phyloP scores from a whole-genome alignment of 2,888 invertebrate species.

The Dolichomitus sp. region DNA sequence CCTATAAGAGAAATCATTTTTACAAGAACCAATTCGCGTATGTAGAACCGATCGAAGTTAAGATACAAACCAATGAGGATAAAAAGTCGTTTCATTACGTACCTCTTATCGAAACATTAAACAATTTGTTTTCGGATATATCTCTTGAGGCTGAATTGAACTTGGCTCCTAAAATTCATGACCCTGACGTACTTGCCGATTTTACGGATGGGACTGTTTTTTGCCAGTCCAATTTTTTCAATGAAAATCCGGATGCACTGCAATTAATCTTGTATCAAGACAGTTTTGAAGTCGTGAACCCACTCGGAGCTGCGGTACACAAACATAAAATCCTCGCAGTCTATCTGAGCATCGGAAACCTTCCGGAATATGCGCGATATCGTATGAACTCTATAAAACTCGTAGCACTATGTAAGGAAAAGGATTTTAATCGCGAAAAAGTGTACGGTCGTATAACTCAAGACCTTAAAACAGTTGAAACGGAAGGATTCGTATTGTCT shows the following conservation, averaged over 20 bases:
- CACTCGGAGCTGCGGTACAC: conserved; percentile 63
- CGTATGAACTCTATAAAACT: conserved; percentile 67
- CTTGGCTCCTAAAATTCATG: conserved; percentile 9
- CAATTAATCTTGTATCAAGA: conserved; percentile 70
- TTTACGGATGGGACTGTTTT: conserved; percentile 71
- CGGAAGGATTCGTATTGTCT: conserved; percentile 56
- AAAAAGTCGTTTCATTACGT: conserved; percentile 30
- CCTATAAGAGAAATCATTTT: conserved; percentile 11
- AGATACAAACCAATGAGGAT: neutral
- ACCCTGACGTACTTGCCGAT: conserved; percentile 68
- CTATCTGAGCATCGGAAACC: conserved; percentile 67
- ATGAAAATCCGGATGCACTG: conserved; percentile 68
- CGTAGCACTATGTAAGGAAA: conserved; percentile 53
- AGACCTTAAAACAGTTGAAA: conserved; percentile 20
- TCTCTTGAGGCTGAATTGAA: conserved; percentile 10
- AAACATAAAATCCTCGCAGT: conserved; percentile 70
- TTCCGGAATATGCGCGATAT: conserved; percentile 55
- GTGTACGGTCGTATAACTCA: conserved; percentile 65
- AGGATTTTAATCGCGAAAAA: conserved; percentile 63
- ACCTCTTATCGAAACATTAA: conserved; percentile 16
- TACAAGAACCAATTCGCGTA: conserved; percentile 65
- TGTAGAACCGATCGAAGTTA: conserved; percentile 50
- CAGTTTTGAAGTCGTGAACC: conserved; percentile 70
- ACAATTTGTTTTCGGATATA: conserved; percentile 23
- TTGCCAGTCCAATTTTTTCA: conserved; percentile 68